Evolutionary conservation across 2,797 vertebrate species (phyloP).

Genomic region (Eremophila alpestris): DNA sequence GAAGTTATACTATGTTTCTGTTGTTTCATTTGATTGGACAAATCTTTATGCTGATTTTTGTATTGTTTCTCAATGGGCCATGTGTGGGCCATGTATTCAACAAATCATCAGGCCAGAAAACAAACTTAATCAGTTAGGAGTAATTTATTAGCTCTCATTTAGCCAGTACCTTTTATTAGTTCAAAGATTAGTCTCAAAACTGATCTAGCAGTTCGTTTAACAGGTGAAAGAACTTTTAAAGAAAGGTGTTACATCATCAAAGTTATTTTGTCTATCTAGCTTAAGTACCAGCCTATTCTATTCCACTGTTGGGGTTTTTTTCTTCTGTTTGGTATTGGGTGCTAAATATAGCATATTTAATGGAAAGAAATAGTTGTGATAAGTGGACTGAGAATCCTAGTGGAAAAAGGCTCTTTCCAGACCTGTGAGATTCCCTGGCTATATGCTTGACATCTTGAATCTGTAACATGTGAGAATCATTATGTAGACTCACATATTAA

Average conservation of each 20-base stretch:
- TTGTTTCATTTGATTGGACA: not conserved
- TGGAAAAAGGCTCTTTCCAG: not conserved
- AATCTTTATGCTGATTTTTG: not conserved
- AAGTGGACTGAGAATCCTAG: not conserved
- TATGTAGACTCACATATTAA: not conserved
- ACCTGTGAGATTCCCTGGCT: not conserved
- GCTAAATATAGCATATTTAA: not conserved
- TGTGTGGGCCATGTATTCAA: not conserved
- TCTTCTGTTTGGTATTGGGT: not conserved
- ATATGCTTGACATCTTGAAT: not conserved
- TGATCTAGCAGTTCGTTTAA: not conserved
- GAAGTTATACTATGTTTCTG: not conserved
- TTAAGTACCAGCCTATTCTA: not conserved
- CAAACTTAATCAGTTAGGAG: not conserved
- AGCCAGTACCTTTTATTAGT: not conserved
- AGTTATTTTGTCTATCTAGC: not conserved
- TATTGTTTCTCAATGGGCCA: not conserved
- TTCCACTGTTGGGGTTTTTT: not conserved
- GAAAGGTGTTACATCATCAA: not conserved
- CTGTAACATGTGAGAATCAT: not conserved
- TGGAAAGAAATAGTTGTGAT: not conserved
- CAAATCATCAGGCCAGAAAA: not conserved
- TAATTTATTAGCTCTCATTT: not conserved
- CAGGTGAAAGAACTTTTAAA: not conserved
- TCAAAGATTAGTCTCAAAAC: not conserved